A percentile compares a stretch with the other conserved stretches of the same genome.
phyloP scores from a whole-genome alignment of 2,888 invertebrate species.

The Folsomia manolachei region DNA sequence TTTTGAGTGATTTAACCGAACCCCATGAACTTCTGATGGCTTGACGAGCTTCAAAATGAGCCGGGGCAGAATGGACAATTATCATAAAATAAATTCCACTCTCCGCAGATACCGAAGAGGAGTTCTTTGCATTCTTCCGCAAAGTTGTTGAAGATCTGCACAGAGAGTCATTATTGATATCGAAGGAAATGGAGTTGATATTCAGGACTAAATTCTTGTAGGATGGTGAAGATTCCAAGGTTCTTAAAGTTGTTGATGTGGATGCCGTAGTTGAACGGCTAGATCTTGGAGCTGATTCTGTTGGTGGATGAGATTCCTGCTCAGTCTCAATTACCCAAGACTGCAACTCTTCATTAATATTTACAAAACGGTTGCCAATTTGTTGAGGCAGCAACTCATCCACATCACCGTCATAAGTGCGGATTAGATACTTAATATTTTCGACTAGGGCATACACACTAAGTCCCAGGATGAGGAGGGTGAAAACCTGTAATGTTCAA shows the following conservation, averaged over 20 bases:
- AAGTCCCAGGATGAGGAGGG: slow-evolving; percentile 40
- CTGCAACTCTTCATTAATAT: slow-evolving; percentile 41
- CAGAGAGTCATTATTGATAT: slow-evolving; percentile 43
- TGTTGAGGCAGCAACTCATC: slow-evolving; percentile 12
- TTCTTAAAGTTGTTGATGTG: not conserved
- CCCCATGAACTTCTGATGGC: slow-evolving; percentile 53
- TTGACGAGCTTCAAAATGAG: slow-evolving; percentile 51
- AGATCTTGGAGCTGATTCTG: not conserved
- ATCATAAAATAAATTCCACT: slow-evolving; percentile 50
- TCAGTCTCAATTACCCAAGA: slow-evolving; percentile 42
- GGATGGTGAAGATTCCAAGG: not conserved
- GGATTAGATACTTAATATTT: slow-evolving; percentile 41
- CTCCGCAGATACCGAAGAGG: too few relatives aligned
- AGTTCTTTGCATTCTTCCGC: slow-evolving; percentile 11
- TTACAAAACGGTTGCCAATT: slow-evolving; percentile 20
- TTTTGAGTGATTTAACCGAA: slow-evolving; percentile 43
- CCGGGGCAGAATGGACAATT: slow-evolving; percentile 52
- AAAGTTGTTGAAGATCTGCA: slow-evolving; percentile 39
- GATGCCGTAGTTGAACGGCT: not conserved
- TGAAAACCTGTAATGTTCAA: slow-evolving; percentile 36
- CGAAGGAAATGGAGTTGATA: slow-evolving; percentile 43
- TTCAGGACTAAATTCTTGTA: slow-evolving; percentile 25
- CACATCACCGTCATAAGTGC: slow-evolving; percentile 24
- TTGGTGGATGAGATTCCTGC: slow-evolving; percentile 6
- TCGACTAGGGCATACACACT: slow-evolving; percentile 49